Evolutionary conservation across 2,797 vertebrate species (phyloP), one percentile per base, ranked within the genome.

Genomic region (Hirundo rustica): DNA sequence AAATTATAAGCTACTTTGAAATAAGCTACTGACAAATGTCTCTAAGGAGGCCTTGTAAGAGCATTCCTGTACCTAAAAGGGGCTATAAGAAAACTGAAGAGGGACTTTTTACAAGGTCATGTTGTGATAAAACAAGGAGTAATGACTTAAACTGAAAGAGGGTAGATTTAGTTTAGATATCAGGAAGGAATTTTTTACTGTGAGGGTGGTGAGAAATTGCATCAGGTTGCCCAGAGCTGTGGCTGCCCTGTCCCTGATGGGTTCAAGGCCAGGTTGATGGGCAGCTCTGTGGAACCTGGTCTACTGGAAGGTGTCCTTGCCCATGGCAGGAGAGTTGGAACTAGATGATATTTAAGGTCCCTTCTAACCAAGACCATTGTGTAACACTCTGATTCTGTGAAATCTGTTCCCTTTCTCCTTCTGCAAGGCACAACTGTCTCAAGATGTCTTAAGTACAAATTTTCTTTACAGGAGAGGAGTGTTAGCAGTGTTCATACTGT

Each of bases 1-100:
- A 95, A 96, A 96, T 93, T 38, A 76, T 85, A 92, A 93, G 42
- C 75, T 68, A 73, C 92, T 89, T 51, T 91, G 87, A 88, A 93
- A 64, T 50, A 29, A 76, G 44, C 44, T 64, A 8, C 17, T 71
- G 65, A 42, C 45, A 60, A 32, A 54, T 21, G 26, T 47, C 66
- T 48, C 47, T 11, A 22, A 36, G 34, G 60, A 66, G 22, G 40
- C 11, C 40, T 42, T 8, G 22, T 9, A 7, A 13, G 3, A 32
- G 18, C 1, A 0, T 6, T 36, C 18, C n/a, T 10, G 40, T 11
- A 9, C 40, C 30, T 17, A 9, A 60, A 60, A 42, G 16, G 13
- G 22, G 10, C 25, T 9, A 4, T 16, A 27, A 17, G 66, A 32
- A 58, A 78, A 32, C 13, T 2, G 15, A 16, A 53, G 30, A 34